A percentile compares a stretch with the other conserved stretches of the same genome.
These are phyloP conservation scores for Danionella dracula DNA, from an alignment of 2,797 vertebrate species.

Conservation along the genomic window DNA sequence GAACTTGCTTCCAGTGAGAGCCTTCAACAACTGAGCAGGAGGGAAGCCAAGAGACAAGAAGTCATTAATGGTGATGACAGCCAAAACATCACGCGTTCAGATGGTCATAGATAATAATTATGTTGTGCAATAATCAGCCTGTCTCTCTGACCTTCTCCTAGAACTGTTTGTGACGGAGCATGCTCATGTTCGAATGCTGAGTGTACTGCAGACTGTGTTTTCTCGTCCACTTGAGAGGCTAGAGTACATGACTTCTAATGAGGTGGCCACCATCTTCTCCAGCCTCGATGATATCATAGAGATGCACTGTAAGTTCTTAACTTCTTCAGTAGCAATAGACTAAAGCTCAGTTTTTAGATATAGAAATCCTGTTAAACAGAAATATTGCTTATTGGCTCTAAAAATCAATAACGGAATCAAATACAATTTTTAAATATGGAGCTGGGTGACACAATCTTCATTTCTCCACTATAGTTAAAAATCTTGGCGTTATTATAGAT, in stretches of 20 bases:
- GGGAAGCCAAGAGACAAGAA: constrained; percentile 84
- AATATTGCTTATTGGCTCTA: too few relatives aligned
- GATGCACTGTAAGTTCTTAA: constrained; percentile 76
- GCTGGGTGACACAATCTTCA: too few relatives aligned
- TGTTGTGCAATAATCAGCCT: neutral
- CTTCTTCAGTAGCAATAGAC: too few relatives aligned
- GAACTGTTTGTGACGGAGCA: constrained; percentile 88
- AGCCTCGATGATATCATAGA: constrained; percentile 86
- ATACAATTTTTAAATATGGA: too few relatives aligned
- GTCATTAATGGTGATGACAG: constrained; percentile 81
- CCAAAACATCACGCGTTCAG: neutral
- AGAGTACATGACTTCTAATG: constrained; percentile 61
- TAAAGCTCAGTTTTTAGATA: too few relatives aligned
- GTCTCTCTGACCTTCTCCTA: constrained; percentile 38
- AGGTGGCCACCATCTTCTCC: constrained; percentile 80
- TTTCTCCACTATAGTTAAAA: too few relatives aligned
- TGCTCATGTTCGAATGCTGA: constrained; percentile 85
- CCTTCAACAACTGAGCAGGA: constrained; percentile 76
- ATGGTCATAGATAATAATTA: too few relatives aligned
- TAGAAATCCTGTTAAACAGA: too few relatives aligned
- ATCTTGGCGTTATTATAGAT: too few relatives aligned
- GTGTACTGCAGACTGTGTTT: constrained; percentile 84
- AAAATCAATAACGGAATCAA: too few relatives aligned
- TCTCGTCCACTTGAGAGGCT: constrained; percentile 74
- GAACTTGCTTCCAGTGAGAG: constrained; percentile 66